A percentile compares a stretch with the other conserved stretches of the same genome.
phyloP scores from a whole-genome alignment of 1,140 invertebrate genomes.

The Brachionus calyciflorus region DNA sequence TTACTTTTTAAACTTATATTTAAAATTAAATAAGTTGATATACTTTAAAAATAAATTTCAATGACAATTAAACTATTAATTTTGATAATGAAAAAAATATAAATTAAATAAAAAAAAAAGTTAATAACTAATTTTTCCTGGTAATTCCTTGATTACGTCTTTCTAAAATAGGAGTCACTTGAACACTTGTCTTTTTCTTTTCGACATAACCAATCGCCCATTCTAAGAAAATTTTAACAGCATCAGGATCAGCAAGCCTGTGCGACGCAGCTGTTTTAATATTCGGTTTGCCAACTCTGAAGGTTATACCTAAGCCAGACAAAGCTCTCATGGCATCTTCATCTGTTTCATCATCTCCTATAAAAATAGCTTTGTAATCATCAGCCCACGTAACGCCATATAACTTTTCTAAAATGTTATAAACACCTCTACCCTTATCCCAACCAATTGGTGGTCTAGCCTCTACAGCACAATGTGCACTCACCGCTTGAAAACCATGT shows the following conservation, averaged over 20 bases:
- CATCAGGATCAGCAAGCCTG: slow-evolving; percentile 15
- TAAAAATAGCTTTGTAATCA: slow-evolving; percentile 81
- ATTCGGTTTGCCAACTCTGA: slow-evolving; percentile 66
- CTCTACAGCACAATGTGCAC: slow-evolving; percentile 77
- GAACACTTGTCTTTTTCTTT: not conserved
- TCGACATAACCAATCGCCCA: slow-evolving; percentile 39
- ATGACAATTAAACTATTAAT: not conserved
- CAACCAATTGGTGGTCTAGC: slow-evolving; percentile 82
- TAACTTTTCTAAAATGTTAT: slow-evolving; percentile 80
- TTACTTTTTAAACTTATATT: too few relatives aligned
- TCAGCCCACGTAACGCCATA: slow-evolving; percentile 87
- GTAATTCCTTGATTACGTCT: slow-evolving; percentile 8
- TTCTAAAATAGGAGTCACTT: not conserved
- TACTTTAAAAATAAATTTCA: not conserved
- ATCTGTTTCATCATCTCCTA: slow-evolving; percentile 82
- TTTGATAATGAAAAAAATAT: too few relatives aligned
- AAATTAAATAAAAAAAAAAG: not conserved
- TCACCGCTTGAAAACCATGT: slow-evolving; percentile 18
- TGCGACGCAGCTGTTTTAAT: slow-evolving; percentile 43
- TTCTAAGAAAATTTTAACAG: slow-evolving; percentile 27
- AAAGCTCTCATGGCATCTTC: slow-evolving; percentile 83
- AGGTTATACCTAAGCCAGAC: slow-evolving; percentile 76
- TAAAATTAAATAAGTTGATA: not conserved
- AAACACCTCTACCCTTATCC: slow-evolving; percentile 83
- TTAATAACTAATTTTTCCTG: not conserved